A percentile compares a stretch with the other conserved stretches of the same genome.
These are phyloP conservation scores for Sialis fuliginosa DNA, from an alignment of 2,888 invertebrate species.

Conservation along the genomic window DNA sequence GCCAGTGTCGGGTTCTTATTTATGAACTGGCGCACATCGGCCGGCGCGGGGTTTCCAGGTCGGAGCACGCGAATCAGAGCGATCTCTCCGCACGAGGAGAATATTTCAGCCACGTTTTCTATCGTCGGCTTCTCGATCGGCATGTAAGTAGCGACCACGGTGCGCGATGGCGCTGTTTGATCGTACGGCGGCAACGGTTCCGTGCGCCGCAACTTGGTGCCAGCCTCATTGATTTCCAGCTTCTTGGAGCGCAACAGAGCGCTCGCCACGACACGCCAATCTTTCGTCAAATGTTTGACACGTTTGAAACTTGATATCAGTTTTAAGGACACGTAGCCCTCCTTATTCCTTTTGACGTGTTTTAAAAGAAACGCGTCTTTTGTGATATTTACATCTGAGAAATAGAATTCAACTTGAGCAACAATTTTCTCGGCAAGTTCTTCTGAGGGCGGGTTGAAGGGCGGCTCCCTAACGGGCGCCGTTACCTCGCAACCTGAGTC, in stretches of 20 bases:
- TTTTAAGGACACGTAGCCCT: slow-evolving; percentile 88
- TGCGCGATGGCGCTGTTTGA: slow-evolving; percentile 82
- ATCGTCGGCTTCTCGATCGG: slow-evolving; percentile 72
- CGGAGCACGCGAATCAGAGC: slow-evolving; percentile 72
- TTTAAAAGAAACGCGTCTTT: slow-evolving; percentile 91
- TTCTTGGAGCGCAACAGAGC: slow-evolving; percentile 61
- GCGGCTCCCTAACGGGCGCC: slow-evolving; percentile 30
- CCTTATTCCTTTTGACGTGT: slow-evolving; percentile 86
- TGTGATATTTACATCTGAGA: slow-evolving; percentile 85
- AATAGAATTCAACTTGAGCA: slow-evolving; percentile 86
- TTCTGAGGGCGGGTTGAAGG: slow-evolving; percentile 51
- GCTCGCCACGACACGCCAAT: slow-evolving; percentile 83
- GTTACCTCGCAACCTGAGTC: slow-evolving; percentile 52
- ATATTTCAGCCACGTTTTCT: slow-evolving; percentile 81
- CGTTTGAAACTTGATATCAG: slow-evolving; percentile 89
- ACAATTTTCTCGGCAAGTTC: slow-evolving; percentile 64
- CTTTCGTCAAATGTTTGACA: slow-evolving; percentile 84
- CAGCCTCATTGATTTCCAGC: slow-evolving; percentile 76
- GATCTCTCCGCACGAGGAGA: slow-evolving; percentile 77
- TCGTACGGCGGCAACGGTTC: slow-evolving; percentile 78
- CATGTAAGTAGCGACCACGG: slow-evolving; percentile 73
- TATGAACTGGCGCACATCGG: slow-evolving; percentile 79
- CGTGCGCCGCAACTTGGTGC: slow-evolving; percentile 73
- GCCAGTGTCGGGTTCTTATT: slow-evolving; percentile 80
- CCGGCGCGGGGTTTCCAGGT: slow-evolving; percentile 79